These are phyloP conservation scores for Lepidotrigona ventralis DNA, from an alignment of 1,140 invertebrate genomes.

Conservation along the genomic window DNA sequence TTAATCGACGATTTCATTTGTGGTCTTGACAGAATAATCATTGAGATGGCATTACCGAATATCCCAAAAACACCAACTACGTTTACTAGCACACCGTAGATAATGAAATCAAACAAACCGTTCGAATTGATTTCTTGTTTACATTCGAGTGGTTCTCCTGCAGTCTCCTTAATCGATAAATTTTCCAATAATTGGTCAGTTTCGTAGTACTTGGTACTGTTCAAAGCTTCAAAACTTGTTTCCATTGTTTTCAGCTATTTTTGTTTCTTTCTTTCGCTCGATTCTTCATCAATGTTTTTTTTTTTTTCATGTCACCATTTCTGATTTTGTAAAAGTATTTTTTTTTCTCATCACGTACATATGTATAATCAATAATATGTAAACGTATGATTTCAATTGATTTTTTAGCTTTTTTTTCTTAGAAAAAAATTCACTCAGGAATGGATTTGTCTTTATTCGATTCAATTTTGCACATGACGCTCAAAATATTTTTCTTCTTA, in stretches of 20 bases:
- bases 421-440: not conserved
- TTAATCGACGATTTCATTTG: constrained; percentile 98
- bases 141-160: constrained; percentile 66
- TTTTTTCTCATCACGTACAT: not conserved
- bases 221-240: constrained; percentile 42
- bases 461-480: not conserved
- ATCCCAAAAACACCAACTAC: constrained; percentile 91
- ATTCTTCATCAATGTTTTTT: constrained; percentile 22
- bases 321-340: not conserved
- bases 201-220: constrained; percentile 32
- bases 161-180: constrained; percentile 24
- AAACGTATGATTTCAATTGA: not conserved
- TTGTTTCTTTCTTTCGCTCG: not conserved
- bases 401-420: not conserved
- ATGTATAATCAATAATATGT: not conserved
- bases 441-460: not conserved
- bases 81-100: constrained; percentile 91
- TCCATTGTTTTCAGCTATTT: constrained; percentile 52
- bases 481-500: not conserved
- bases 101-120: constrained; percentile 88
- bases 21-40: constrained; percentile 93
- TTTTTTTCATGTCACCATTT: constrained; percentile 49
- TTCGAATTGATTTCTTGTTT: constrained; percentile 78
- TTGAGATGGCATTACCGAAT: constrained; percentile 93
- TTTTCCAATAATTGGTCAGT: constrained; percentile 49